A percentile compares a stretch with the other conserved stretches of the same genome.
These are phyloP conservation scores for Jordanella pulchra DNA, from an alignment of 2,797 vertebrate species.

Conservation along the genomic window DNA sequence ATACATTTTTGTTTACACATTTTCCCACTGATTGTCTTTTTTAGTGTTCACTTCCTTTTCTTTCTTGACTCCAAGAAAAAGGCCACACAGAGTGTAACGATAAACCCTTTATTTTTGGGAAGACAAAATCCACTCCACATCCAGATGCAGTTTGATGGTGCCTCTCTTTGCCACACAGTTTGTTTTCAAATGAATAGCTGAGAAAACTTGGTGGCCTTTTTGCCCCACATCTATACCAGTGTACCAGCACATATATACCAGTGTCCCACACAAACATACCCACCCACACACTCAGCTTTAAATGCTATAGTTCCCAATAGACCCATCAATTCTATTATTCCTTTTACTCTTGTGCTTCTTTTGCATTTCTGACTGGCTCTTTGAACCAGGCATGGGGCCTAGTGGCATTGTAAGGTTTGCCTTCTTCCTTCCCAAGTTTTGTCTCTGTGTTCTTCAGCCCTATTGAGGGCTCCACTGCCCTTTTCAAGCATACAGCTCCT, in stretches of 20 bases:
- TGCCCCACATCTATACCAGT: slow-evolving; percentile 51
- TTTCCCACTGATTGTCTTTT: slow-evolving; percentile 48
- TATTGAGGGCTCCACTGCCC: slow-evolving; percentile 62
- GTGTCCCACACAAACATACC: slow-evolving; percentile 1
- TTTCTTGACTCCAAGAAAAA: slow-evolving; percentile 57
- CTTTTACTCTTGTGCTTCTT: slow-evolving; percentile 60
- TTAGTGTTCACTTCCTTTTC: slow-evolving; percentile 34
- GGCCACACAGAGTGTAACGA: slow-evolving; percentile 71
- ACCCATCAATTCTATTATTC: slow-evolving; percentile 67
- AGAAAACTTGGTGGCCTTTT: slow-evolving; percentile 66
- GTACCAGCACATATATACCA: slow-evolving; percentile 20
- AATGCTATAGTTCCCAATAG: slow-evolving; percentile 64
- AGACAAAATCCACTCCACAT: slow-evolving; percentile 67
- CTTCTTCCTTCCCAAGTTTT: slow-evolving; percentile 76
- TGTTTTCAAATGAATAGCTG: slow-evolving; percentile 73
- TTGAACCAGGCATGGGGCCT: slow-evolving; percentile 74
- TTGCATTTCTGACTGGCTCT: slow-evolving; percentile 67
- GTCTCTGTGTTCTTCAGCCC: slow-evolving; percentile 70
- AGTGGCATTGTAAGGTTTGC: slow-evolving; percentile 70
- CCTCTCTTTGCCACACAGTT: slow-evolving; percentile 52
- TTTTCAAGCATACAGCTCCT: slow-evolving; percentile 67
- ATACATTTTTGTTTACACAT: slow-evolving; percentile 22
- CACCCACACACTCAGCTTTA: slow-evolving; percentile 12
- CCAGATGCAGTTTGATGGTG: slow-evolving; percentile 58
- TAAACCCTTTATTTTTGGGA: slow-evolving; percentile 36